phyloP scores from a whole-genome alignment of 2,888 invertebrate species.

The Rhamnusium bicolor region DNA sequence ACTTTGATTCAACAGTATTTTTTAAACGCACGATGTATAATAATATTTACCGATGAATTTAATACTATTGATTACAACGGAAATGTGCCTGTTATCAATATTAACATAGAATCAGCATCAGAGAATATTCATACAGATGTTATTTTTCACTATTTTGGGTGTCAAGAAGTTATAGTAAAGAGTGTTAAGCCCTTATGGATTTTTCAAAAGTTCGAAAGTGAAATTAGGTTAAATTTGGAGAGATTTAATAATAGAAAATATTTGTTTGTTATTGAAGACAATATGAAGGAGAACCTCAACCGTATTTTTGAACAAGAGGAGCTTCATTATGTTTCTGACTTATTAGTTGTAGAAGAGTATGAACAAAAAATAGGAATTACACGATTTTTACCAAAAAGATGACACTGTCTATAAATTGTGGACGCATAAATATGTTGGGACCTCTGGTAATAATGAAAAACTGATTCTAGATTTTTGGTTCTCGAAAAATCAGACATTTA shows the following conservation, averaged over 20 bases:
- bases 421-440: conserved; percentile 56
- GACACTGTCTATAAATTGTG: conserved; percentile 40
- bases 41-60: conserved; percentile 47
- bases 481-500: conserved; percentile 52
- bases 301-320: conserved; percentile 48
- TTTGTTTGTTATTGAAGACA: conserved; percentile 43
- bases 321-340: conserved; percentile 52
- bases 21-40: conserved; percentile 45
- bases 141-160: conserved; percentile 57
- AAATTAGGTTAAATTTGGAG: conserved; percentile 48
- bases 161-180: conserved; percentile 56
- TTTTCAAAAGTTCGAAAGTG: conserved; percentile 52
- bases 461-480: conserved; percentile 56
- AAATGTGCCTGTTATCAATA: conserved; percentile 36
- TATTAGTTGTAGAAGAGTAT: conserved; percentile 60
- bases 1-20: conserved; percentile 50
- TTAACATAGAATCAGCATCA: conserved; percentile 30
- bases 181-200: conserved; percentile 43
- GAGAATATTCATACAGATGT: conserved; percentile 31
- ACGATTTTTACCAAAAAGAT: no score
- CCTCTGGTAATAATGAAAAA: conserved; percentile 38
- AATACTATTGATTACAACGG: conserved; percentile 39
- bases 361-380: conserved; percentile 72
- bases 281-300: conserved; percentile 37
- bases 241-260: conserved; percentile 54